These are phyloP conservation scores for Enteromius afrohamiltoni DNA, from an alignment of 2,797 vertebrate species.

Conservation along the genomic window DNA sequence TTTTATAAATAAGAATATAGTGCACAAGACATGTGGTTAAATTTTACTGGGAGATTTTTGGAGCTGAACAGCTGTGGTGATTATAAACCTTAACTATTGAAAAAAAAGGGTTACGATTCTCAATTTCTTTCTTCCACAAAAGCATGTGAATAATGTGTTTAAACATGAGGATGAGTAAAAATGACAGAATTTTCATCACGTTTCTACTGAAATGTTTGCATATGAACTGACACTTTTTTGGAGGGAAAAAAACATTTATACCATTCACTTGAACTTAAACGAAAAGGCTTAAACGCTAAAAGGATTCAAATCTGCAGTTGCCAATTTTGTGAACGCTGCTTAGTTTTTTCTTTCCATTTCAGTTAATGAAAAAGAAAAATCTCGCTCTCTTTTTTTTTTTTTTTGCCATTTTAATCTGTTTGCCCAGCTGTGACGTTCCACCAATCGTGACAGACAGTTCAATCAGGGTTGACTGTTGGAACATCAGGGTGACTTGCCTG, in stretches of 20 bases:
- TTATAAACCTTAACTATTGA: neutral
- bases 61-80: neutral
- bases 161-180: slow-evolving; percentile 1
- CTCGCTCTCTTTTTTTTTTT: neutral
- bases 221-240: neutral
- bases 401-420: neutral
- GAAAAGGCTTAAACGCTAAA: neutral
- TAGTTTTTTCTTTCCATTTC: neutral
- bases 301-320: neutral
- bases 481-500: neutral
- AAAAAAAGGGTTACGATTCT: neutral
- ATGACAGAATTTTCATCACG: neutral
- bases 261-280: neutral
- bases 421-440: neutral
- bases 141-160: neutral
- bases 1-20: neutral
- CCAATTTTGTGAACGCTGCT: slow-evolving; percentile 12
- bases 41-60: neutral
- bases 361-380: neutral
- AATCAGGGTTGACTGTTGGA: neutral
- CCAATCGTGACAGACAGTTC: neutral
- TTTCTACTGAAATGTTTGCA: neutral
- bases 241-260: neutral
- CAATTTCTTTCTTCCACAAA: neutral
- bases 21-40: neutral